Base-by-base conservation (phyloP, 2,888 invertebrate species). In the Cantharis lateralis region DNA sequence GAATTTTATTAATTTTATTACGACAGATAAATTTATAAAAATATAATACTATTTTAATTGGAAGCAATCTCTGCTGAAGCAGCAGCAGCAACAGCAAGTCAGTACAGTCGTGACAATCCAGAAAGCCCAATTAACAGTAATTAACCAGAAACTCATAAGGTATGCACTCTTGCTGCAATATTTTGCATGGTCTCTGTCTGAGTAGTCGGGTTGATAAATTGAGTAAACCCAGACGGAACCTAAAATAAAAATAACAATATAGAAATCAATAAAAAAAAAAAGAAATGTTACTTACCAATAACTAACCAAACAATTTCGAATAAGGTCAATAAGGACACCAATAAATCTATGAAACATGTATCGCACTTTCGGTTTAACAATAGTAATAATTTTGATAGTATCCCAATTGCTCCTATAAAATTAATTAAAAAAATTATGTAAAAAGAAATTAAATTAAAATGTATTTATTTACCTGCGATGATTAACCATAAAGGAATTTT, bases 21-120 rank as follows among this genome's bases (percentile, higher is more conserved):
- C 7, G 7, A 7, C 1, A n/a, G 13, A n/a, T 48, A 48, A 7
- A 7, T n/a, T 32, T 13, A 9, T n/a, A 7, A n/a, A n/a, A n/a
- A n/a, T 1, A 48, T 7, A 2, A n/a, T 48, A 0, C n/a, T 48
- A 48, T 48, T 48, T 48, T 48, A 48, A 2, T n/a, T 2, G 48
- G 48, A 48, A 48, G 5, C 48, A 66, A 66, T 64, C 26, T 24
- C 26, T 15, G 24, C 11, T 18, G 26, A 24, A 69, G 18, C 61
- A 71, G 15, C 71, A 71, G 62, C 71, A 71, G 15, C 71, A 71
- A 26, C 64, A 63, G 16, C 24, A 63, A 18, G n/a, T 62, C 4
- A 64, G 11, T 11, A 64, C 13, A 10, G 26, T 71, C 11, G n/a
- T 63, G 13, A 71, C 9, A 66, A 66, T 3, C 9, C 3, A 9